Conservation (phyloP, 2,113 vertebrate species). For the Furnarius figulus region DNA sequence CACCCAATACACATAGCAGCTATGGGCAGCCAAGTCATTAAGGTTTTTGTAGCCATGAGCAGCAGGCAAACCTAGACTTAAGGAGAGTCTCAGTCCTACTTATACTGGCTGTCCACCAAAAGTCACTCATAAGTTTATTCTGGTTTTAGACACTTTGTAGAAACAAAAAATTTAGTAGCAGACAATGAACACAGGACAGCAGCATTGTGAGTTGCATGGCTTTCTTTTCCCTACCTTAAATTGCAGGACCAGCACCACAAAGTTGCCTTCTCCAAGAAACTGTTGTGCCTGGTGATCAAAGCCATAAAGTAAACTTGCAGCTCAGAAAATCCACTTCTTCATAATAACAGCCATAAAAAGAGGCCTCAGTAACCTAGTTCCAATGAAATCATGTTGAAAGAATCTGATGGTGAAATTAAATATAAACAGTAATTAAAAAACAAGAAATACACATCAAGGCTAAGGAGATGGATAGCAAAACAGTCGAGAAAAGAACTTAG, state of each 20-base stretch:
- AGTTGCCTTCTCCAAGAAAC: not conserved
- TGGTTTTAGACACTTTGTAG: not conserved
- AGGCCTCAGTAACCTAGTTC: not conserved
- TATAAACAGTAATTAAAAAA: not conserved
- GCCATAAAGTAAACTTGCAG: not conserved
- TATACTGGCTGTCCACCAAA: not conserved
- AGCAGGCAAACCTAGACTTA: not conserved
- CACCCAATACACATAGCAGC: rapidly evolving
- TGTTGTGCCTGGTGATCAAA: not conserved
- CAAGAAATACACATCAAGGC: not conserved
- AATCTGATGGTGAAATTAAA: not conserved
- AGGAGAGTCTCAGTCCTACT: not conserved
- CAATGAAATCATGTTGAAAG: not conserved
- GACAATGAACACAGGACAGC: not conserved
- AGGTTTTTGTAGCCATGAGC: not conserved
- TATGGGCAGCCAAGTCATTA: not conserved
- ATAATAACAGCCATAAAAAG: not conserved
- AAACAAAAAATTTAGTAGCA: not conserved
- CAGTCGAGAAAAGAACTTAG: not conserved
- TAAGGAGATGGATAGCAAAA: not conserved
- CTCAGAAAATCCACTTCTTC: not conserved
- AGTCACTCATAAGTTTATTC: not conserved
- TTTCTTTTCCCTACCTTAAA: not conserved
- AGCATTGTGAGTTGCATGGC: not conserved
- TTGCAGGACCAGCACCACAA: rapidly evolving